Base-by-base conservation (phyloP, 2,113 vertebrate genomes). In the Brienomyrus brachyistius region DNA sequence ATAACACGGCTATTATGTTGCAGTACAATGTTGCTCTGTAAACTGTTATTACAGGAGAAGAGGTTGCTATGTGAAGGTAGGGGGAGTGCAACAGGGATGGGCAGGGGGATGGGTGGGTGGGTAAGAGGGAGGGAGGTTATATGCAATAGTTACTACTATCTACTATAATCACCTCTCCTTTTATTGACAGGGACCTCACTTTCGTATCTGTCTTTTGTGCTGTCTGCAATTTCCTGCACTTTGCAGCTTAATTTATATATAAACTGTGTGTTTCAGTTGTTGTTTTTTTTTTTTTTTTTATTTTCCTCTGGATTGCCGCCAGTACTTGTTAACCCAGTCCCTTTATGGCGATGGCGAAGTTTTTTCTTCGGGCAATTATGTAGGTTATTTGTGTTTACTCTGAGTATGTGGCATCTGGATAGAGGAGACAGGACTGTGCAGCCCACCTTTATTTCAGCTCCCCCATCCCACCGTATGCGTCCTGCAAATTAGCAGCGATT, bases 1-100 rank as follows among this genome's bases (percentile, higher is more conserved):
- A 98, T 98, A 98, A 98, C 97, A 95, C 95, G 95, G 96, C 97
- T 96, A 97, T 98, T 99, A 97, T 98, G 97, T 98, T 96, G 96
- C 97, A 96, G 95, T 97, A 98, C 97, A 97, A 97, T 98, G 97
- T 97, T 97, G 96, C 96, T 97, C 96, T 95, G 95, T 98, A 99
- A 99, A 98, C 97, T 96, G 96, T 98, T 98, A 98, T 98, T 98
- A 98, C 96, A 74, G 95, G 94, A 92, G 95, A 95, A 95, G 94
- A 96, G 93, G 96, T 96, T 97, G 31, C 90, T 94, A 96, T 95
- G 96, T 96, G 96, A 95, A 95, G 94, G 96, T 95, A 90, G 90
- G 70, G 84, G 94, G 97, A 96, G 96, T 96, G 96, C 95, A 95
- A 95, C 96, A 80, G 74, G 95, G 96, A 94, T 95, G 95, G 66